Percentiles rank a stretch among this genome's conserved stretches.
These are phyloP conservation scores for Cichladusa arquata DNA, from an alignment of 2,113 vertebrate species.

Conservation along the genomic window DNA sequence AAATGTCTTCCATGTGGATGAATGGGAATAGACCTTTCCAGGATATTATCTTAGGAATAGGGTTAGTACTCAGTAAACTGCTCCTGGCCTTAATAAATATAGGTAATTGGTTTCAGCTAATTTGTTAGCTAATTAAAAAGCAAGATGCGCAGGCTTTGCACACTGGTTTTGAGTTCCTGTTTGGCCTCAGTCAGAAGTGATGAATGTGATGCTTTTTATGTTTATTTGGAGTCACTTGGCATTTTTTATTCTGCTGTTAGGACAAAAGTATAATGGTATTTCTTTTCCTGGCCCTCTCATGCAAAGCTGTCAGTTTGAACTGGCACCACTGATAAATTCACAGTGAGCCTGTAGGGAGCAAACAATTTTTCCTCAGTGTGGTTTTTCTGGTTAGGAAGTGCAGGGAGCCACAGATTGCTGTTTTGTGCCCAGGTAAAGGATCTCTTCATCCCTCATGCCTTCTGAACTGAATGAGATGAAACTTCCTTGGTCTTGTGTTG, in stretches of 20 bases:
- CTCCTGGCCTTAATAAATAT: neutral
- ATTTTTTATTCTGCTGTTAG: neutral
- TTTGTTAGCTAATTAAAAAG: constrained; percentile 27
- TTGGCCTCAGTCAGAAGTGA: neutral
- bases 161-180: neutral
- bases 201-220: neutral
- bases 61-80: neutral
- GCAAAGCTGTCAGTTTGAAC: neutral
- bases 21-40: neutral
- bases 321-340: neutral
- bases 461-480: neutral
- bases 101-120: constrained; percentile 9
- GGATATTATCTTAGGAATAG: neutral
- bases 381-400: neutral
- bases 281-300: neutral
- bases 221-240: neutral
- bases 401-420: neutral
- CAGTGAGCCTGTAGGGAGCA: neutral
- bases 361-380: neutral
- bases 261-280: neutral
- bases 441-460: neutral
- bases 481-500: neutral
- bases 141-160: neutral
- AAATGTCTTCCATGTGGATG: neutral
- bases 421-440: neutral